Evolutionary conservation across 2,888 invertebrate species (phyloP).

Genomic region (Venusia cambrica): DNA sequence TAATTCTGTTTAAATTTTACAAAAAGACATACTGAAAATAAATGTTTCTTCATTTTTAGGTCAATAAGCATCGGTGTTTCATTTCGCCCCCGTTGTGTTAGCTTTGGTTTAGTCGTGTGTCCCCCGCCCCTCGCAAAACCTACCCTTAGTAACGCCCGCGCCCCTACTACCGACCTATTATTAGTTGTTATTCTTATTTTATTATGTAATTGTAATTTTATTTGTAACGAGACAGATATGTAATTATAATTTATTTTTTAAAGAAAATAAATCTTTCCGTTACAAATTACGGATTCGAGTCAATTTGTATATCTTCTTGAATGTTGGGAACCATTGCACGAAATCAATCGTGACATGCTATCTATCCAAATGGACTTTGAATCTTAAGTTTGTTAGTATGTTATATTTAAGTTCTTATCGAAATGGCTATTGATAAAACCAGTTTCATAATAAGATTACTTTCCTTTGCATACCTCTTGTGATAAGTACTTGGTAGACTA

Average conservation of each 20-base stretch:
- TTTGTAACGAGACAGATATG: constrained; percentile 32
- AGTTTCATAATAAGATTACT: constrained; percentile 12
- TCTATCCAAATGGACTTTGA: constrained; percentile 7
- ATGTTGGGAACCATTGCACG: constrained; percentile 16
- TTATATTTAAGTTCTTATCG: constrained; percentile 17
- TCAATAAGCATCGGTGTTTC: constrained; percentile 82
- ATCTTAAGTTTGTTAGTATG: constrained; percentile 10
- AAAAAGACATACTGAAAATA: constrained; percentile 86
- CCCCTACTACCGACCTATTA: constrained; percentile 30
- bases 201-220: constrained; percentile 33
- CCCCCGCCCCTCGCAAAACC: background rate
- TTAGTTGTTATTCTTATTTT: constrained; percentile 32
- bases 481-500: too few species aligned
- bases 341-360: background rate
- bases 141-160: constrained; percentile 5
- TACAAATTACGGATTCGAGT: constrained; percentile 25
- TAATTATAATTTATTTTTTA: constrained; percentile 34
- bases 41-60: constrained; percentile 88
- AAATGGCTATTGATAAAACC: constrained; percentile 19
- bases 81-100: constrained; percentile 50
- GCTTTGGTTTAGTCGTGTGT: constrained; percentile 14
- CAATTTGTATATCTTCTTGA: constrained; percentile 29
- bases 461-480: constrained; percentile 13
- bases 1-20: constrained; percentile 82
- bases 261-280: constrained; percentile 29